Conservation (phyloP, 2,797 vertebrate species). For the Phoebastria nigripes region DNA sequence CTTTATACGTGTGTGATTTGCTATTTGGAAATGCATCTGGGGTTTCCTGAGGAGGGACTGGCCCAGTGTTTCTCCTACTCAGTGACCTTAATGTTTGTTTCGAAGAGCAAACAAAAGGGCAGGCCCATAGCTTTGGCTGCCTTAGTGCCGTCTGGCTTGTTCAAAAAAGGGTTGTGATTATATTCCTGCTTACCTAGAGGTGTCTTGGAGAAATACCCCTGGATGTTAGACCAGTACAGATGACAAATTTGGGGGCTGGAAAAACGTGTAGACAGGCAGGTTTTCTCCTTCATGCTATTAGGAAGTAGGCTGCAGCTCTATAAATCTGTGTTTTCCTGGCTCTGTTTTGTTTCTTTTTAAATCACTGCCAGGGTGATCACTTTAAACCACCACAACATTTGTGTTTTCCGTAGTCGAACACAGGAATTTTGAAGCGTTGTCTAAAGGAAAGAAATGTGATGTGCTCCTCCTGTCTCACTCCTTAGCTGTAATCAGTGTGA, state of each 20-base stretch:
- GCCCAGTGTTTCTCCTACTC: neutral
- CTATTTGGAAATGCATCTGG: neutral
- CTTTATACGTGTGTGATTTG: neutral
- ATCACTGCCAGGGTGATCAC: neutral
- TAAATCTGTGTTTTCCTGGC: conserved; percentile 29
- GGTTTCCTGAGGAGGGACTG: neutral
- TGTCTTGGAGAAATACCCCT: neutral
- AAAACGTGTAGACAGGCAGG: neutral
- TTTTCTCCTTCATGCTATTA: neutral
- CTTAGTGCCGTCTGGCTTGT: neutral
- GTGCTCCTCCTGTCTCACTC: neutral
- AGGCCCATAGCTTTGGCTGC: neutral
- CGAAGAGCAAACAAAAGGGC: neutral
- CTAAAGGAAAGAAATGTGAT: neutral
- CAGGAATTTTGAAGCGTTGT: neutral
- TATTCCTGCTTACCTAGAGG: neutral
- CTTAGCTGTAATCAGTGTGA: neutral
- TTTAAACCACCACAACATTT: conserved; percentile 26
- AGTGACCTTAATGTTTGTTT: neutral
- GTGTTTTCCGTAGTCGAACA: neutral
- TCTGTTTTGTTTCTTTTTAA: conserved; percentile 24
- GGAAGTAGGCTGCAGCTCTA: neutral
- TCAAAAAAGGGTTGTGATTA: accelerated
- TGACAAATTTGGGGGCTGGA: neutral
- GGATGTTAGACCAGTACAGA: neutral